Evolutionary conservation across 2,113 vertebrate genomes (phyloP), one percentile per base, ranked within the genome.

Genomic region (Octodon degus): DNA sequence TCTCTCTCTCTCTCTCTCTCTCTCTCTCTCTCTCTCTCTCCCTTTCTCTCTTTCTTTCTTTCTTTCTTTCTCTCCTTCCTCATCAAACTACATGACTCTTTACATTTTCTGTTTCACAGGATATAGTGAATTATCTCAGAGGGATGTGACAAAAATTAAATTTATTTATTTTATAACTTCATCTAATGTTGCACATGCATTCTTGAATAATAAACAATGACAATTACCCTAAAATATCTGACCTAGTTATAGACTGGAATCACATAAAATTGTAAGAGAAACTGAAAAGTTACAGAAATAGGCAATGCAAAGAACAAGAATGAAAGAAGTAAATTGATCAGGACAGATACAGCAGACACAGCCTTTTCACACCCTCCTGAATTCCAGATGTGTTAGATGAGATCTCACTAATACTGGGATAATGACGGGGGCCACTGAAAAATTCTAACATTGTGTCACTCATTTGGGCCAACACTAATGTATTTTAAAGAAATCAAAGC

Each of bases 41-140:
- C 25, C 70, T 74, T 10, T 1, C 37, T 77, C 3, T n/a, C 58
- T 60, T 19, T 7, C 68, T 50, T 16, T 16, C 58, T 79, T 17
- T 50, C 47, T 53, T 53, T 53, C 7, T 53, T 32, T 47, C 47
- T 40, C 43, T 81, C 32, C 65, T 5, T 43, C 47, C 53, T 72
- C 47, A 32, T 86, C 84, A 91, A 84, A 92, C 62, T 80, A 63
- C 17, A 63, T 50, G 68, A 92, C 43, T 85, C 62, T 93, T 86
- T 62, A 84, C 22, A 89, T 94, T 96, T 96, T 43, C 67, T 96
- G 22, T 40, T 77, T 96, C 27, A 81, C 19, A 93, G 47, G 68
- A 91, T 67, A 94, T 93, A 60, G 12, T 80, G 76, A 89, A 91
- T 97, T 95, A 95, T 97, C 95, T 97, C 96, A 94, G 86, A 95